These are phyloP conservation scores for Melanotaenia boesemani DNA, from an alignment of 2,797 vertebrate species.

Conservation along the genomic window DNA sequence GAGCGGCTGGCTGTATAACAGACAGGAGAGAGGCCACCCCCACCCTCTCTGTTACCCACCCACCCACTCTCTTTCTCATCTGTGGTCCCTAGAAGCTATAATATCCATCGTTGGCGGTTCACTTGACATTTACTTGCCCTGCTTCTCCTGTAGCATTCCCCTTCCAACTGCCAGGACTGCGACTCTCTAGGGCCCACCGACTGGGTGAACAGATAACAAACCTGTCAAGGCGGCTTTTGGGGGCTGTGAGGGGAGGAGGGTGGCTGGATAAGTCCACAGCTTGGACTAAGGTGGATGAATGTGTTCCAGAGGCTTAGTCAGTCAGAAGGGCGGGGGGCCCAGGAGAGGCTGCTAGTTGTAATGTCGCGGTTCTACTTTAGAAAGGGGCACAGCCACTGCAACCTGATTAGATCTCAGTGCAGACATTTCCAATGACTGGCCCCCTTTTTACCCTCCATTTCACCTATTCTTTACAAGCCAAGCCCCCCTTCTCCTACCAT, in stretches of 20 bases:
- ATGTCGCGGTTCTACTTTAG: constrained; percentile 81
- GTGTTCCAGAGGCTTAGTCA: constrained; percentile 84
- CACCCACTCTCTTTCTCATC: constrained; percentile 43
- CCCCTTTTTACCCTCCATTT: constrained; percentile 79
- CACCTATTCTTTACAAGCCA: constrained; percentile 68
- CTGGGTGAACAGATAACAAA: constrained; percentile 92
- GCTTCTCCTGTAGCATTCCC: constrained; percentile 82
- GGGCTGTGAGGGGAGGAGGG: constrained; percentile 75
- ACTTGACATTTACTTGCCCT: constrained; percentile 93
- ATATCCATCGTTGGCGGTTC: constrained; percentile 91
- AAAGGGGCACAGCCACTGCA: constrained; percentile 77
- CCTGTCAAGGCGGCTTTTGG: constrained; percentile 89
- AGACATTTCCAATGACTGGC: constrained; percentile 81
- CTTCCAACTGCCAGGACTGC: constrained; percentile 85
- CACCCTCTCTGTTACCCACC: constrained; percentile 34
- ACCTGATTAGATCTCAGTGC: constrained; percentile 86
- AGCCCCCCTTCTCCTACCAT: constrained; percentile 37
- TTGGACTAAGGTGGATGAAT: constrained; percentile 85
- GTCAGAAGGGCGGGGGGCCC: constrained; percentile 60
- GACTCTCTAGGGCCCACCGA: constrained; percentile 87
- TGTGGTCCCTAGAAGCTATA: constrained; percentile 89
- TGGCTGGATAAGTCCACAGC: constrained; percentile 87
- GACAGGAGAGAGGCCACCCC: constrained; percentile 83
- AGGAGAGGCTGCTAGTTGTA: constrained; percentile 78
- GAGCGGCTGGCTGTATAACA: constrained; percentile 84